Evolutionary conservation across 2,113 vertebrate genomes (phyloP).

Genomic region (Ochotona curzoniae): DNA sequence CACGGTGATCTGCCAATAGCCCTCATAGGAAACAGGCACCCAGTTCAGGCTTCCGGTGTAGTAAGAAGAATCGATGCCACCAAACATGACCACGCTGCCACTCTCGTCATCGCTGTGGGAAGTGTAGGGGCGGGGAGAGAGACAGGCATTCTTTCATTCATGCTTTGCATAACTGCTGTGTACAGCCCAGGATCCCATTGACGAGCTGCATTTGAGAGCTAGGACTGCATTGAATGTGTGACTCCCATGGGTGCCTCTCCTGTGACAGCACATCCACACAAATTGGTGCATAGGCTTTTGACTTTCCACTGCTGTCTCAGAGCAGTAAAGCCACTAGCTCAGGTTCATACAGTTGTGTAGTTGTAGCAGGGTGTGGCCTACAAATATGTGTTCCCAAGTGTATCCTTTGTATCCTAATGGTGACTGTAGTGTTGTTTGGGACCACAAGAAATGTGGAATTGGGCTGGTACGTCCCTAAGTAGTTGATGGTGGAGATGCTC

Average conservation of each 20-base stretch:
- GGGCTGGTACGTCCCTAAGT: no score
- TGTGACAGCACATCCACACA: no score
- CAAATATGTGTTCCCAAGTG: no score
- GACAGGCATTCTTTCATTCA: not conserved
- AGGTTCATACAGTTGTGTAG: not conserved
- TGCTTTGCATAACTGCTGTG: no score
- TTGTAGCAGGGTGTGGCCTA: not conserved
- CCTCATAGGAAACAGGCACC: slow-evolving; percentile 77
- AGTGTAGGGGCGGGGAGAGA: not conserved
- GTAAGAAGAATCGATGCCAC: slow-evolving; percentile 80
- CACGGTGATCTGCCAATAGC: slow-evolving; percentile 84
- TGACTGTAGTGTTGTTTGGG: no score
- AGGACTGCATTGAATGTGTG: not conserved
- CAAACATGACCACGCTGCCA: slow-evolving; percentile 84
- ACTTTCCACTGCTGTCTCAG: not conserved
- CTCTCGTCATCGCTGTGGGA: slow-evolving; percentile 58
- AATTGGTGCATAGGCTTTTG: not conserved
- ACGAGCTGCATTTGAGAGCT: no score
- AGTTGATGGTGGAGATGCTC: no score
- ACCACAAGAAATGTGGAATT: no score
- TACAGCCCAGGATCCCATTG: not conserved
- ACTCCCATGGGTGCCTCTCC: not conserved
- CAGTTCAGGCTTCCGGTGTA: slow-evolving; percentile 79
- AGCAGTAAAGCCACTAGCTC: not conserved
- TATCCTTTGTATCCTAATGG: no score